Evolutionary conservation across 2,888 invertebrate genomes (phyloP).

Genomic region (Pandemis corylana): DNA sequence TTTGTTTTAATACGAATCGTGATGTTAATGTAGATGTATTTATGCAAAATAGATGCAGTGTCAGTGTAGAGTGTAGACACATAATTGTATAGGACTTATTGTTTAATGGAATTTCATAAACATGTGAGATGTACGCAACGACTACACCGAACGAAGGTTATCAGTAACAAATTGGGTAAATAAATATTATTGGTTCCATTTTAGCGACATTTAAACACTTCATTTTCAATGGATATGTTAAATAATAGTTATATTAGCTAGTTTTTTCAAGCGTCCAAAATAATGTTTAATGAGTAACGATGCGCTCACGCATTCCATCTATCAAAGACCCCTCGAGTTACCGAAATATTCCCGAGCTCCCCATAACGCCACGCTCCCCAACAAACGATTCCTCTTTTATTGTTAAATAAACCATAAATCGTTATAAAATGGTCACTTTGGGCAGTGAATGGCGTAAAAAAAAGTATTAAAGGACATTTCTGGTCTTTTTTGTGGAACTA

Average conservation of each 20-base stretch:
- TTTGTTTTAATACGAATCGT: slow-evolving; percentile 37
- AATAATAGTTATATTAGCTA: too few relatives aligned
- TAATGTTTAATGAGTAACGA: slow-evolving; percentile 48
- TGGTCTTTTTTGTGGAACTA: slow-evolving; percentile 62
- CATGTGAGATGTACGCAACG: neutral
- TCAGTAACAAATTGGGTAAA: neutral
- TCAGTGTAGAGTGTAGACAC: neutral
- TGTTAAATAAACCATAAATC: slow-evolving; percentile 84
- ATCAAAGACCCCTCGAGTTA: slow-evolving; percentile 68
- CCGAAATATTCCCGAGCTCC: slow-evolving; percentile 54
- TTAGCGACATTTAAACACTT: too few relatives aligned
- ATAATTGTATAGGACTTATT: neutral
- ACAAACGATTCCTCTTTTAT: slow-evolving; percentile 70
- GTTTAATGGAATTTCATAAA: neutral
- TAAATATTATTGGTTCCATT: too few relatives aligned
- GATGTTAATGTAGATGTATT: slow-evolving; percentile 31
- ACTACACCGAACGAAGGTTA: neutral
- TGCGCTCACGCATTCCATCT: slow-evolving; percentile 59
- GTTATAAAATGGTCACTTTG: slow-evolving; percentile 77
- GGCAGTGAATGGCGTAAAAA: slow-evolving; percentile 69
- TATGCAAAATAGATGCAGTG: slow-evolving; percentile 34
- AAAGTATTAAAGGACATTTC: slow-evolving; percentile 56
- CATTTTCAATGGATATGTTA: too few relatives aligned
- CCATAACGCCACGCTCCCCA: slow-evolving; percentile 54
- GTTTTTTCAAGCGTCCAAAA: neutral